Base-by-base conservation (phyloP, 2,797 vertebrate genomes). In the Hozukius guyotensis region DNA sequence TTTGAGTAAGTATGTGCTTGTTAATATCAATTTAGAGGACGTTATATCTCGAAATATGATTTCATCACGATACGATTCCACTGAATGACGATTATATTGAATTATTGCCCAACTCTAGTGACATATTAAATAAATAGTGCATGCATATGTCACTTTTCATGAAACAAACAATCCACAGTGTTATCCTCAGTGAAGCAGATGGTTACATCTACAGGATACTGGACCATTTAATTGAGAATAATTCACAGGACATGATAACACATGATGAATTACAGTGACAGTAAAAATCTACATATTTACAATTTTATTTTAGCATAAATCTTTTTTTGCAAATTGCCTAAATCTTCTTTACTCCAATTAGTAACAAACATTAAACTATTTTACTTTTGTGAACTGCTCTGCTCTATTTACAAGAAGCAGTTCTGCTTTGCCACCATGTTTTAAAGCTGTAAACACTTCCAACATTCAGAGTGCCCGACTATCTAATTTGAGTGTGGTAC, bases 371-470 rank as follows among this genome's bases (percentile, higher is more conserved):
- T 25, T 2, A 13, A 6, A 32, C 27, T 11, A 11, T 11, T 36
- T 38, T 9, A 61, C 42, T 34, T 62, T 31, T 22, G 68, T 42
- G 24, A 29, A 25, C 3, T 6, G 32, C 42, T 29, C 1, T 24
- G 22, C 55, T 75, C 22, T 62, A 59, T 82, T 79, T 75, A 68
- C 25, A 57, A 46, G 69, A 16, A 75, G 8, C 29, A 10, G 25
- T 12, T 63, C 36, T 65, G 49, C 67, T 65, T 49, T 16, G 46
- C 62, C 65, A 10, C 46, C 31, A 8, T 10, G 62, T 68, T 80
- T 85, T 67, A 66, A 68, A 78, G 70, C 60, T 0, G 61, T 72
- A 74, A 88, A 88, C 87, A 71, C 72, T 56, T 68, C 61, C 53
- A 60, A 7, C 77, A 20, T 64, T n/a, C 52, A 55, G 29, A 80